Conservation (phyloP, 2,888 invertebrate species). For the Willowsia nigromaculata region DNA sequence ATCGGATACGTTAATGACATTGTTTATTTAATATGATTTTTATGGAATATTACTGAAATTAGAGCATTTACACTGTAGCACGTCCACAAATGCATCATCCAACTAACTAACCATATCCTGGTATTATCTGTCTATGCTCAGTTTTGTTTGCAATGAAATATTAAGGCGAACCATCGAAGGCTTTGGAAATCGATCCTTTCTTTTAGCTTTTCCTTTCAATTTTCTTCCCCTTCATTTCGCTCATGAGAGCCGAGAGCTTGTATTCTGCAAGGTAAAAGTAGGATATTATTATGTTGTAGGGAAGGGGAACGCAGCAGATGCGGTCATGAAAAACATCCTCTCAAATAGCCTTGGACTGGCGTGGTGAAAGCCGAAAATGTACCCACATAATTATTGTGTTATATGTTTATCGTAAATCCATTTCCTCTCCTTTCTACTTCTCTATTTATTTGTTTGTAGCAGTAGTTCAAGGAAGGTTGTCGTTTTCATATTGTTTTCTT, state of each 20-base stretch:
- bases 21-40: background rate
- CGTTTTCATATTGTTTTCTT: background rate
- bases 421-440: background rate
- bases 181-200: background rate
- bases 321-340: background rate
- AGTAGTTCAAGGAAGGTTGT: background rate
- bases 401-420: slow-evolving; percentile 3
- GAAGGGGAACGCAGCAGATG: background rate
- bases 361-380: background rate
- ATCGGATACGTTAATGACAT: no score
- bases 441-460: background rate
- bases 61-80: background rate
- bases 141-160: background rate
- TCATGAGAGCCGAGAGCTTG: background rate
- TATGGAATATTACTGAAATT: background rate
- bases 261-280: background rate
- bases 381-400: background rate
- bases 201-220: background rate
- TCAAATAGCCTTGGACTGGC: slow-evolving; percentile 7
- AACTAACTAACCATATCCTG: background rate
- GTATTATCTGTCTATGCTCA: background rate
- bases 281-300: background rate
- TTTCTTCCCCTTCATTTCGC: background rate
- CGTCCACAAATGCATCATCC: background rate
- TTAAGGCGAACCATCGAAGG: background rate